Evolutionary conservation across 2,888 invertebrate species (phyloP).

Genomic region (Muschampia plurimacula): DNA sequence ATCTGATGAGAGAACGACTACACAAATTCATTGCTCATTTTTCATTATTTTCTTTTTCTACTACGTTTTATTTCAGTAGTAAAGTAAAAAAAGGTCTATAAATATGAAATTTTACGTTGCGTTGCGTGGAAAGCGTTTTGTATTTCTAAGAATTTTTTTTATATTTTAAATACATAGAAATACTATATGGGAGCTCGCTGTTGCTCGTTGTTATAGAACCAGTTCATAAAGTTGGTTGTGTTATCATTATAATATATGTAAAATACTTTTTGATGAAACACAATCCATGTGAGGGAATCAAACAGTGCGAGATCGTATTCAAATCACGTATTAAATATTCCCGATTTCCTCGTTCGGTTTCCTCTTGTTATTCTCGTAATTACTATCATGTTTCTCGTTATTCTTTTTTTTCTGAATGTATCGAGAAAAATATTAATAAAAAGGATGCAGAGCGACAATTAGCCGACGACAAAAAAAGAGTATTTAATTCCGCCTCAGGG

Average conservation of each 20-base stretch:
- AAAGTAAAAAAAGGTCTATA: no score
- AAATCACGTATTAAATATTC: conserved; percentile 3
- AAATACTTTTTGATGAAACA: background rate
- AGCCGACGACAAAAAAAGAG: background rate
- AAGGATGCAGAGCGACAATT: background rate
- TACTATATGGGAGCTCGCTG: background rate
- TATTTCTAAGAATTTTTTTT: background rate
- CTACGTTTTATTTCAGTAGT: no score
- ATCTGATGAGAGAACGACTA: no score
- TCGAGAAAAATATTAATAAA: background rate
- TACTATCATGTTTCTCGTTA: background rate
- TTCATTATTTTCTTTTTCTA: no score
- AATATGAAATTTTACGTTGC: no score
- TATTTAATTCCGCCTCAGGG: background rate
- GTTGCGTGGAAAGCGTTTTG: no score
- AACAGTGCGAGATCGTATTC: background rate
- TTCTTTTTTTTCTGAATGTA: background rate
- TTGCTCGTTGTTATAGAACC: background rate
- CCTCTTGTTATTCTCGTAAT: background rate
- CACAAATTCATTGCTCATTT: no score
- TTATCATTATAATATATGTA: background rate
- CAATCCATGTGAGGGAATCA: background rate
- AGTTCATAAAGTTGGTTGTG: background rate
- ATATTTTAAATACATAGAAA: background rate
- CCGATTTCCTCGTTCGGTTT: background rate